Evolutionary conservation across 2,888 invertebrate genomes (phyloP), one percentile per base, ranked within the genome.

Genomic region (Agrochola lota): DNA sequence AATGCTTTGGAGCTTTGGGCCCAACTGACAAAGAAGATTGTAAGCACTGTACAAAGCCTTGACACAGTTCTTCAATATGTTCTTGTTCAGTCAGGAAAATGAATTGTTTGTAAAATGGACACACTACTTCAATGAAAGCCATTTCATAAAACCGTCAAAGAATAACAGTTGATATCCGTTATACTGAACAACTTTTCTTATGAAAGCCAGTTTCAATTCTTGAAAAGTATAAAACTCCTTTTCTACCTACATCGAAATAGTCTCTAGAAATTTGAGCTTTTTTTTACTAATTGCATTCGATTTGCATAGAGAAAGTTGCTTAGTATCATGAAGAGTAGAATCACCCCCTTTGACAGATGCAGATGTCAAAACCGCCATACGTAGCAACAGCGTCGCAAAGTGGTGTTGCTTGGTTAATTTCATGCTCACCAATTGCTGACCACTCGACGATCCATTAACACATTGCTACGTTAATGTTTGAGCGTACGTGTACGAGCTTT

Each of bases 371-470:
- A 52, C 23, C 30, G 2, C 1, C 20, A 63, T 64, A 64, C 43
- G 17, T 62, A 11, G 30, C 35, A 66, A 43, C 26, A 17, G 66
- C 43, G 66, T 69, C 30, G 2, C 62, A 30, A 68, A 81, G 43
- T 85, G 74, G 43, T 52, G 35, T 77, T 23, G 30, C 23, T 43
- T 59, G 8, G 30, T 43, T 80, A 66, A 74, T 74, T 74, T 74
- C 62, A 43, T 49, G 69, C 46, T 66, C 52, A 59, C 46, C 52
- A 40, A 78, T 73, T 43, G 57, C 73, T 71, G 71, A 66, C 82
- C 82, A 78, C 85, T 78, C 52, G 30, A 17, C 63, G 59, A 57
- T 66, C 82, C 64, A 84, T 85, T 76, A 84, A 46, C 82, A 85
- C 84, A 75, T 67, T 71, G 74, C 74, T 77, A 71, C 66, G 63